Percentiles rank a stretch among this genome's conserved stretches.
These are phyloP conservation scores for Sinelater perroti DNA, from an alignment of 2,888 invertebrate species.

Conservation along the genomic window DNA sequence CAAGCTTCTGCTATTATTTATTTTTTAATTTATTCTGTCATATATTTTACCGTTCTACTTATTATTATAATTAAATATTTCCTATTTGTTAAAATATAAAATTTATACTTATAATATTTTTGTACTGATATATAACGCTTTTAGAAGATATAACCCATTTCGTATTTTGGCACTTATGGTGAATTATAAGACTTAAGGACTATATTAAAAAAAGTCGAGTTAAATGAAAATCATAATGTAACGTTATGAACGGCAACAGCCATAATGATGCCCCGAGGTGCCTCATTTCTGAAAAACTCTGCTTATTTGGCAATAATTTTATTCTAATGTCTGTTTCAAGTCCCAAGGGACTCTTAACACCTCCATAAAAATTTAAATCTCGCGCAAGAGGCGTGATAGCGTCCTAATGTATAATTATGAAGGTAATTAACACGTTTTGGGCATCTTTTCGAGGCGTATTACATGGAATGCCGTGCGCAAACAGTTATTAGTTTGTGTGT, in stretches of 20 bases:
- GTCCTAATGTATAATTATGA: constrained; percentile 27
- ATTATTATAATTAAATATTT: too few relatives aligned
- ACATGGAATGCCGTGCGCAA: constrained; percentile 32
- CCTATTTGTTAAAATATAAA: too few relatives aligned
- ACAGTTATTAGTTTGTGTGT: constrained; percentile 36
- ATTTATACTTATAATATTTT: too few relatives aligned
- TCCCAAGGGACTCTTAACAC: not conserved
- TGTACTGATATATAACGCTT: too few relatives aligned
- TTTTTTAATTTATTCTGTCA: too few relatives aligned
- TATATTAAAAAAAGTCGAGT: not conserved
- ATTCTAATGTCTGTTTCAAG: not conserved
- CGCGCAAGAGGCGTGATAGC: not conserved
- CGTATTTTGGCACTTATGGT: too few relatives aligned
- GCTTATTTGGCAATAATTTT: not conserved
- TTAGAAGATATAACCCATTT: too few relatives aligned
- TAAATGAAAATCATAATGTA: not conserved
- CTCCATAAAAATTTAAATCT: not conserved
- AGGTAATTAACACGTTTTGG: constrained; percentile 32
- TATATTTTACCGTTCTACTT: too few relatives aligned
- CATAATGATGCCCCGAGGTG: not conserved
- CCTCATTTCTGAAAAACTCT: not conserved
- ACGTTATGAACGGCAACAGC: not conserved
- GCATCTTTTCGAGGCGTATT: constrained; percentile 24
- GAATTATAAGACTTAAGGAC: too few relatives aligned
- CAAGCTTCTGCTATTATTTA: too few relatives aligned